Evolutionary conservation across 2,888 invertebrate species (phyloP), one percentile per base, ranked within the genome.

Genomic region (Drosophila eohydei): DNA sequence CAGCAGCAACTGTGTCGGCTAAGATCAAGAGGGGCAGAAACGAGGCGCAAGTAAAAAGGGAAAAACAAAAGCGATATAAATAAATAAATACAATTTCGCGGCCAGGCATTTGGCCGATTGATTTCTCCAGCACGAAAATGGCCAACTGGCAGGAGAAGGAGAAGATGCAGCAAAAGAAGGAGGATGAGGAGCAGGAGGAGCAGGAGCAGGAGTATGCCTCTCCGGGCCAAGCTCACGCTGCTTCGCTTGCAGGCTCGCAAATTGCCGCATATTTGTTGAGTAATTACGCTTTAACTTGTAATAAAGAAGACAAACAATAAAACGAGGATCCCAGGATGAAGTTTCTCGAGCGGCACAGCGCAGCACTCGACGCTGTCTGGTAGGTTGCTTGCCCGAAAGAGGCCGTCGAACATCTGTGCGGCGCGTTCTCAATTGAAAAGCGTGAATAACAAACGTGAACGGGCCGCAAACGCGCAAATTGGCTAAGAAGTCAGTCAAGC

Each of bases 261-360:
- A 89, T 89, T 89, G 88, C 88, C 68, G 83, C 88, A 88, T 85
- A 90, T 90, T 88, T 90, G 88, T 84, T 87, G 80, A 88, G 84
- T 84, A 90, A 90, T 90, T 90, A 87, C 89, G 83, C 88, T 90
- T 84, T 88, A 89, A 88, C 90, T 88, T 90, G 89, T 82, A 91
- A 90, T 91, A 91, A 90, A 89, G 89, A 91, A 91, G 88, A 83
- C 90, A 91, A 90, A 89, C 90, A 91, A 91, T 88, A 87, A 90
- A 90, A 90, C 80, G 78, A 88, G 89, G 81, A 74, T 50, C 69
- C 80, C 71, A 61, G 66, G 59, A 71, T 66, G 55, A 62, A 36
- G 43, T 57, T 60, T 40, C 50, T 48, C 48, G n/a, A 6, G 16
- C 34, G 11, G 26, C 21, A 52, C 50, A 50, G 50, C 48, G 48